Percentiles rank a stretch among this genome's conserved stretches.
These are phyloP conservation scores for Tetanocera ferruginea DNA, from an alignment of 2,888 invertebrate genomes.

Conservation along the genomic window DNA sequence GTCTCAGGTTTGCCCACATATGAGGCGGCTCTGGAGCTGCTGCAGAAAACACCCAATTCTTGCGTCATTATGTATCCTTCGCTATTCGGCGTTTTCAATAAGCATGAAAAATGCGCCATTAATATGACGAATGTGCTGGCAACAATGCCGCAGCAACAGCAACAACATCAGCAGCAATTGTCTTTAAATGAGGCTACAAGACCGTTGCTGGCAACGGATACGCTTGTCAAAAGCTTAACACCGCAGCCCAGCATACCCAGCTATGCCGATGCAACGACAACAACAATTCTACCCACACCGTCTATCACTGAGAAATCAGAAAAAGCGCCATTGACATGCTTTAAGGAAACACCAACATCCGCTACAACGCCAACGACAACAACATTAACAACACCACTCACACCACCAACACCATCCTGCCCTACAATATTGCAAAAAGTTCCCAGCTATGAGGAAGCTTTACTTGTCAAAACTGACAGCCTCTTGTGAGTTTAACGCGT, in stretches of 20 bases:
- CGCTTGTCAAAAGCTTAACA: conserved; percentile 31
- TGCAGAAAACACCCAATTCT: conserved; percentile 69
- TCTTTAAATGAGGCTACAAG: conserved; percentile 39
- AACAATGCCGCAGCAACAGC: conserved; percentile 32
- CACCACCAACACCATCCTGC: conserved; percentile 37
- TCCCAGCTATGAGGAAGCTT: conserved; percentile 20
- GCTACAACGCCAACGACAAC: conserved; percentile 38
- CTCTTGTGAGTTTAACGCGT: not conserved
- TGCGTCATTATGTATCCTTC: conserved; percentile 66
- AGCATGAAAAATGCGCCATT: conserved; percentile 56
- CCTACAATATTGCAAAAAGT: conserved; percentile 41
- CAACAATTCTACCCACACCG: not conserved
- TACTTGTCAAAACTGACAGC: not conserved
- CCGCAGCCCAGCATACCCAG: conserved; percentile 37
- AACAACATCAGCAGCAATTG: not conserved
- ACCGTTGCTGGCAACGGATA: conserved; percentile 41
- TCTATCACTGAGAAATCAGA: not conserved
- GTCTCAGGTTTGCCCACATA: conserved; percentile 77
- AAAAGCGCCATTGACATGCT: conserved; percentile 29
- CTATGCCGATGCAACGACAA: conserved; percentile 37
- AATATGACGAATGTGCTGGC: conserved; percentile 38
- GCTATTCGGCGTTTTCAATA: conserved; percentile 63
- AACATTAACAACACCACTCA: conserved; percentile 29
- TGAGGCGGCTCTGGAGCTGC: conserved; percentile 75
- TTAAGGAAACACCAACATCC: conserved; percentile 27